Evolutionary conservation across 2,888 invertebrate species (phyloP).

Genomic region (Mongoloraphidia duomilia): DNA sequence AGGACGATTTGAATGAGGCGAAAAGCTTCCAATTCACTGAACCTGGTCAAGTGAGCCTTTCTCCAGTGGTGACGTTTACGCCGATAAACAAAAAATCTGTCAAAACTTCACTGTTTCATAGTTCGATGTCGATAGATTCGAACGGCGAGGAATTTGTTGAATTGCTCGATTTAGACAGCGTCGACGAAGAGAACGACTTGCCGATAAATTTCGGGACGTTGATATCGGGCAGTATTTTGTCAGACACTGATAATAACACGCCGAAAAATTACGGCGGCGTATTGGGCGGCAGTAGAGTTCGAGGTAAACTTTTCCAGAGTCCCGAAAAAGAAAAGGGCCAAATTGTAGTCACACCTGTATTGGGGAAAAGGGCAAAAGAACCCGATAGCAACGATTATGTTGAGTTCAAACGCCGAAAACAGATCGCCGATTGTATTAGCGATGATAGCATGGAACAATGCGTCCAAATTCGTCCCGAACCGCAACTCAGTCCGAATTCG

Average conservation of each 20-base stretch:
- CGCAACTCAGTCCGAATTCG: slow-evolving; percentile 24
- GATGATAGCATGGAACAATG: too few species aligned
- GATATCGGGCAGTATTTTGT: slow-evolving; percentile 36
- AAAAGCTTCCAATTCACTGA: slow-evolving; percentile 19
- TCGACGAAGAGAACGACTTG: slow-evolving; percentile 32
- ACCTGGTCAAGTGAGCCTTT: slow-evolving; percentile 12
- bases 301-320: slow-evolving; percentile 30
- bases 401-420: too few species aligned
- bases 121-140: slow-evolving; percentile 39
- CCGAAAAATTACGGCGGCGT: slow-evolving; percentile 7
- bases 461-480: too few species aligned
- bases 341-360: slow-evolving; percentile 12
- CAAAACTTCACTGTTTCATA: slow-evolving; percentile 27
- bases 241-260: slow-evolving; percentile 13
- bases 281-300: slow-evolving; percentile 22
- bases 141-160: slow-evolving; percentile 52
- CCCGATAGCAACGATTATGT: too few species aligned
- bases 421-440: too few species aligned
- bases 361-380: too few species aligned
- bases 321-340: slow-evolving; percentile 20
- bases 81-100: slow-evolving; percentile 13
- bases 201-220: slow-evolving; percentile 43
- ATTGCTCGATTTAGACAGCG: slow-evolving; percentile 41
- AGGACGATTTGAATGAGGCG: slow-evolving; percentile 20
- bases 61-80: slow-evolving; percentile 15